These are phyloP conservation scores for Scaptomyza hsui DNA, from an alignment of 1,140 invertebrate genomes.

Conservation along the genomic window DNA sequence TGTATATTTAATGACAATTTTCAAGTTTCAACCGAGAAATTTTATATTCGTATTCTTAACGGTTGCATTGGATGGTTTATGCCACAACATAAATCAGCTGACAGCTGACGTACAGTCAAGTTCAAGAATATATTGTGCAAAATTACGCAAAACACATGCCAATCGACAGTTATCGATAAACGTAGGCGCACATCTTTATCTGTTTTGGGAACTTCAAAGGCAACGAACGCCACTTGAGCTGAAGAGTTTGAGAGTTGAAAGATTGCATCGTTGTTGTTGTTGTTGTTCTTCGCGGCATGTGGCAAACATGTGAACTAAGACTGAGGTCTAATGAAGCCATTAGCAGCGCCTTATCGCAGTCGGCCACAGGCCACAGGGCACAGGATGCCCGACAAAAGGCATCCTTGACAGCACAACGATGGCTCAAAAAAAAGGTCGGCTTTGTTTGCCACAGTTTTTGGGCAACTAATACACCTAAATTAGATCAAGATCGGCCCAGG, in stretches of 20 bases:
- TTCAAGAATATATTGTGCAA: constrained; percentile 50
- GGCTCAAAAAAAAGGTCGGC: constrained; percentile 42
- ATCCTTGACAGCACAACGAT: constrained; percentile 41
- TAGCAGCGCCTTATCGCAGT: constrained; percentile 72
- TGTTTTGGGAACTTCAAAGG: constrained; percentile 62
- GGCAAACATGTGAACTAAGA: constrained; percentile 62
- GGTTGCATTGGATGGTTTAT: constrained; percentile 14
- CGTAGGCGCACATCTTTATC: constrained; percentile 28
- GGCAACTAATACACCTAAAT: constrained; percentile 80
- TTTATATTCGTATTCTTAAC: constrained; percentile 34
- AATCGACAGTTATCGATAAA: constrained; percentile 69
- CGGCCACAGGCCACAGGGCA: background rate
- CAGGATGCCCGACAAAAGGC: constrained; percentile 45
- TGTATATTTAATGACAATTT: constrained; percentile 30
- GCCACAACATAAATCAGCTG: constrained; percentile 23
- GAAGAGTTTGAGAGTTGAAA: constrained; percentile 23
- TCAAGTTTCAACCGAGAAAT: constrained; percentile 35
- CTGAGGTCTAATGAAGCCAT: constrained; percentile 73
- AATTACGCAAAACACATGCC: constrained; percentile 63
- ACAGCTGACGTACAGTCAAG: constrained; percentile 37
- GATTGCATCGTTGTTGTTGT: constrained; percentile 45
- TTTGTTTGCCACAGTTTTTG: constrained; percentile 62
- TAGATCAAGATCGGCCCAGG: constrained; percentile 71
- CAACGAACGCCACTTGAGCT: constrained; percentile 41
- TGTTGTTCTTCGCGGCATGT: constrained; percentile 60